Percentiles rank a stretch among this genome's conserved stretches.
Conservation (phyloP, 2,888 invertebrate species). For the Drosophila glabriapex region DNA sequence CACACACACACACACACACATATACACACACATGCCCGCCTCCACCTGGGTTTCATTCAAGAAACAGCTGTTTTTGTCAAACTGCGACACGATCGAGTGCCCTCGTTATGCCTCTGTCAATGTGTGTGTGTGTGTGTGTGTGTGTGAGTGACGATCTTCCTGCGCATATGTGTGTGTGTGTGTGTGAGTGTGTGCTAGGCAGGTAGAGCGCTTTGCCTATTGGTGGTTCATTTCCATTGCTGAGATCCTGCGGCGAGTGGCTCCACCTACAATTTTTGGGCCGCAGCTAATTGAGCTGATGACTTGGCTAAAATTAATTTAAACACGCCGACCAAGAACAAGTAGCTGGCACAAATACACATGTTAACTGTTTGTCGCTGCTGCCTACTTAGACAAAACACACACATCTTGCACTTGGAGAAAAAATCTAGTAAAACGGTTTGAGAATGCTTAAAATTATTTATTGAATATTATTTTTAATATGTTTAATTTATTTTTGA, state of each 20-base stretch:
- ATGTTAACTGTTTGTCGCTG: slow-evolving; percentile 50
- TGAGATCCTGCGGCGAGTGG: slow-evolving; percentile 56
- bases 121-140: slow-evolving; percentile 24
- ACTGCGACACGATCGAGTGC: slow-evolving; percentile 78
- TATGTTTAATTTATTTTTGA: neutral
- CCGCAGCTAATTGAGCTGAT: slow-evolving; percentile 59
- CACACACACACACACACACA: slow-evolving; percentile 2
- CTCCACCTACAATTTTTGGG: slow-evolving; percentile 62
- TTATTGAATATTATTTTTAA: accelerated
- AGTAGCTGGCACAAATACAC: slow-evolving; percentile 55
- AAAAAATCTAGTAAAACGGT: neutral
- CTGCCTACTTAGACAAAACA: slow-evolving; percentile 33
- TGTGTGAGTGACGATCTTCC: slow-evolving; percentile 25
- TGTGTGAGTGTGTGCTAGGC: slow-evolving; percentile 40
- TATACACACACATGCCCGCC: slow-evolving; percentile 46
- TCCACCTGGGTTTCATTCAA: slow-evolving; percentile 75
- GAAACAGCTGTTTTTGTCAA: slow-evolving; percentile 76
- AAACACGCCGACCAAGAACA: slow-evolving; percentile 38
- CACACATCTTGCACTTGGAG: slow-evolving; percentile 13
- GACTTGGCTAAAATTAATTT: slow-evolving; percentile 60
- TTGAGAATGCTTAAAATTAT: neutral
- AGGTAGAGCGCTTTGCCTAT: slow-evolving; percentile 69
- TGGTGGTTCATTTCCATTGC: slow-evolving; percentile 46
- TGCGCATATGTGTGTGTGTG: slow-evolving; percentile 4
- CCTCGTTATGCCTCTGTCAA: slow-evolving; percentile 72